phyloP scores from a whole-genome alignment of 2,888 invertebrate species.

The Fabriciana adippe region DNA sequence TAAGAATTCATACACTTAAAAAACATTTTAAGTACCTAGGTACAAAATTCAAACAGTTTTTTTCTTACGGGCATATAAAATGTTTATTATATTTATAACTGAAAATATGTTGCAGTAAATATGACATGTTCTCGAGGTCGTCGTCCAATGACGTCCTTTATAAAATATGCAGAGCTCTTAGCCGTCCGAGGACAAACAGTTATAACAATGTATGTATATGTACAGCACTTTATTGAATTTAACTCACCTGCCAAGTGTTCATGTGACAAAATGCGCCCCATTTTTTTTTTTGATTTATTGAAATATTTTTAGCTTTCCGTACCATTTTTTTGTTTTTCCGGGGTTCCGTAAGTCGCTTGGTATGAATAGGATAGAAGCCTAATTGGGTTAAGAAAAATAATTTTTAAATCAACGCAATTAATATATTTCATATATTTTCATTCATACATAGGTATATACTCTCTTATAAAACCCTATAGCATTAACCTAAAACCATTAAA shows the following conservation, averaged over 20 bases:
- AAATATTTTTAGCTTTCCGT: slow-evolving; percentile 2
- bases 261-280: neutral
- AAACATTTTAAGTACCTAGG: neutral
- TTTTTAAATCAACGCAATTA: too few relatives aligned
- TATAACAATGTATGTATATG: slow-evolving; percentile 18
- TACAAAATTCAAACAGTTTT: neutral
- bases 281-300: slow-evolving; percentile 19
- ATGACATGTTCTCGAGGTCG: slow-evolving; percentile 12
- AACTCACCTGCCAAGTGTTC: slow-evolving; percentile 12
- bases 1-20: too few relatives aligned
- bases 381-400: too few relatives aligned
- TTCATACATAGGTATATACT: too few relatives aligned
- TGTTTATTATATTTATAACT: slow-evolving; percentile 1
- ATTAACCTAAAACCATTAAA: too few relatives aligned
- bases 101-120: slow-evolving; percentile 13
- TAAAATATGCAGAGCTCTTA: slow-evolving; percentile 21
- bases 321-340: too few relatives aligned
- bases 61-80: neutral
- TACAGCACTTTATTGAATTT: slow-evolving; percentile 21
- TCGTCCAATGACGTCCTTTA: slow-evolving; percentile 19
- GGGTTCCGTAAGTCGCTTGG: too few relatives aligned
- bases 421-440: too few relatives aligned
- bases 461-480: too few relatives aligned
- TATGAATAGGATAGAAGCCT: too few relatives aligned
- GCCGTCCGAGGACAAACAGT: slow-evolving; percentile 13